Base-by-base conservation (phyloP, 2,113 vertebrate species). In the Trinectes maculatus region DNA sequence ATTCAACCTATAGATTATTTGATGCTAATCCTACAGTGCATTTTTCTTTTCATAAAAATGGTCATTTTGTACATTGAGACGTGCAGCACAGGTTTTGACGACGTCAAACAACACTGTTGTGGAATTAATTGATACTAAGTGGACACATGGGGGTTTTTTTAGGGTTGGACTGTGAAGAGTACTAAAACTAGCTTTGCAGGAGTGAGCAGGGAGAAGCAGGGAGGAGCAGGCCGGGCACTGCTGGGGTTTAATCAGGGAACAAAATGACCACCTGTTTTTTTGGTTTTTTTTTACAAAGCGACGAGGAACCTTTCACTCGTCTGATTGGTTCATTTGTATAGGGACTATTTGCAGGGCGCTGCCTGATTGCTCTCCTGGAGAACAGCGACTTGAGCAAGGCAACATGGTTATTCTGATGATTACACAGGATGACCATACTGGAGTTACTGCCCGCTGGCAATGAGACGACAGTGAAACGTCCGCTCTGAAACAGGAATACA, bases 231-330 rank as follows among this genome's bases (percentile, higher is more conserved):
- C 76, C 83, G 71, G 62, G 61, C 69, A 25, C 71, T n/a, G 71
- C 40, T 47, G 80, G 77, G 70, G 84, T 81, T 73, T 87, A 84
- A 87, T 85, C 76, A 82, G 60, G 74, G 80, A 84, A 76, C 84
- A 85, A 79, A 87, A 79, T 83, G 76, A 79, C 86, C 87, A 85
- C 79, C 83, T 85, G 81, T 79, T 85, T 44, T 40, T 37, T 40
- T 40, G n/a, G n/a, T 40, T 40, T 8, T 40, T 6, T 18, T 84
- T 65, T 76, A 67, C 57, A 54, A 74, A 52, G 47, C 24, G 21
- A 79, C 36, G 67, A 82, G 68, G 74, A 77, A 77, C 70, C 64
- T 68, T 72, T 76, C 77, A 48, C 59, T 62, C 44, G 31, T 86
- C 77, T 82, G 79, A 87, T 82, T 84, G 85, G 64, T 34, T 61